A percentile compares a stretch with the other conserved stretches of the same genome.
Conservation (phyloP, 2,113 vertebrate genomes). For the Geococcyx californianus region DNA sequence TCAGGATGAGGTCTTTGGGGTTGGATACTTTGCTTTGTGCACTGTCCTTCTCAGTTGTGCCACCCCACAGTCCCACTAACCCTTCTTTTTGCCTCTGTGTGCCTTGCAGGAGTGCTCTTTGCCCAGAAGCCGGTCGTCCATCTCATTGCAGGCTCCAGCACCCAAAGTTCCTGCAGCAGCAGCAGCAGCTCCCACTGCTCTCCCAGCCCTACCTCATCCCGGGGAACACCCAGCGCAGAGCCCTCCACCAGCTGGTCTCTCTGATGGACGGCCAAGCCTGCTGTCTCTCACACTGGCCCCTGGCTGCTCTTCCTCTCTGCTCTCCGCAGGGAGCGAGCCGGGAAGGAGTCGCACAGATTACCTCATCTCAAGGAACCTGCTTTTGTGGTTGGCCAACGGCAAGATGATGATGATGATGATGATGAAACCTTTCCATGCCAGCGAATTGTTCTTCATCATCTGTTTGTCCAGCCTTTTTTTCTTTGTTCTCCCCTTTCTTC, state of each 20-base stretch:
- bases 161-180: conserved; percentile 72
- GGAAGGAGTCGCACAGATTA: conserved; percentile 64
- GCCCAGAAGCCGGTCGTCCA: conserved; percentile 83
- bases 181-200: conserved; percentile 79
- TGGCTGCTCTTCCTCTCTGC: not conserved
- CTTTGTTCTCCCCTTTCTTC: not conserved
- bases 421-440: conserved; percentile 13
- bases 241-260: conserved; percentile 86
- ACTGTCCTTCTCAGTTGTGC: rapidly evolving
- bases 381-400: conserved; percentile 27
- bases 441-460: conserved; percentile 27
- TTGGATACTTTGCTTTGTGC: not conserved
- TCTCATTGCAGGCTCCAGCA: conserved; percentile 75
- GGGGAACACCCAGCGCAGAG: conserved; percentile 79
- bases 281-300: conserved; percentile 33
- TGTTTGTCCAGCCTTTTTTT: conserved; percentile 45
- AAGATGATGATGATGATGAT: not conserved
- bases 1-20: not conserved
- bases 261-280: conserved; percentile 52
- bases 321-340: not conserved
- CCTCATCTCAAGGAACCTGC: conserved; percentile 75
- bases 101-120: conserved; percentile 77
- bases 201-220: conserved; percentile 80
- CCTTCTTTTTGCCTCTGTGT: not conserved
- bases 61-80: not conserved